Conservation (phyloP, 1,140 invertebrate genomes). For the Leucophenga varia region DNA sequence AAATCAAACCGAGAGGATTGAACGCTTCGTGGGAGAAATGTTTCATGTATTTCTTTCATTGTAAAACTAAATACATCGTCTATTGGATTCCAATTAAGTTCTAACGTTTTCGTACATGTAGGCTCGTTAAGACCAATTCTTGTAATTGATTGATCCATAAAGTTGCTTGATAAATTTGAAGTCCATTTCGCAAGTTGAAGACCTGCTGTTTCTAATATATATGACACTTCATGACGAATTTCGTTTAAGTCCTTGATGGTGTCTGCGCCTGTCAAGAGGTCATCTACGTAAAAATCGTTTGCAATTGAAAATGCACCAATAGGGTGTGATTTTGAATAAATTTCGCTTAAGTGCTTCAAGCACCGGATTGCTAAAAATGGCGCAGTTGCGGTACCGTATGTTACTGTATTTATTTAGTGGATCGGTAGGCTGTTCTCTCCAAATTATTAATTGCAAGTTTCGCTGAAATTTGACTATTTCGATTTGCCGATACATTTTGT, state of each 20-base stretch:
- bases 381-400: conserved; percentile 40
- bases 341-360: conserved; percentile 28
- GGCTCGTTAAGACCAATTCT: not conserved
- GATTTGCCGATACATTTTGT: conserved; percentile 47
- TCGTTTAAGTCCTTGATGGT: conserved; percentile 5
- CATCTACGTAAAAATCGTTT: conserved; percentile 58
- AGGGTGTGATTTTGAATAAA: conserved; percentile 22
- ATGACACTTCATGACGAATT: not conserved
- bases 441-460: conserved; percentile 49
- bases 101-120: conserved; percentile 15
- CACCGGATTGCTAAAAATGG: conserved; percentile 44
- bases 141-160: not conserved
- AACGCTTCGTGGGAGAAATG: conserved; percentile 31
- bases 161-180: conserved; percentile 3
- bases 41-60: conserved; percentile 23
- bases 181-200: conserved; percentile 10
- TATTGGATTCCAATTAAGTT: conserved; percentile 28
- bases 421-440: conserved; percentile 26
- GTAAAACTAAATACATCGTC: conserved; percentile 26
- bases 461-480: conserved; percentile 18
- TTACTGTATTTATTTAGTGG: conserved; percentile 31
- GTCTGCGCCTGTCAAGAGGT: conserved; percentile 49
- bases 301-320: conserved; percentile 25
- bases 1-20: conserved; percentile 52
- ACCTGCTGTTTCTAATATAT: not conserved